Conservation (phyloP, 2,113 vertebrate species). For the Carassius carassius region DNA sequence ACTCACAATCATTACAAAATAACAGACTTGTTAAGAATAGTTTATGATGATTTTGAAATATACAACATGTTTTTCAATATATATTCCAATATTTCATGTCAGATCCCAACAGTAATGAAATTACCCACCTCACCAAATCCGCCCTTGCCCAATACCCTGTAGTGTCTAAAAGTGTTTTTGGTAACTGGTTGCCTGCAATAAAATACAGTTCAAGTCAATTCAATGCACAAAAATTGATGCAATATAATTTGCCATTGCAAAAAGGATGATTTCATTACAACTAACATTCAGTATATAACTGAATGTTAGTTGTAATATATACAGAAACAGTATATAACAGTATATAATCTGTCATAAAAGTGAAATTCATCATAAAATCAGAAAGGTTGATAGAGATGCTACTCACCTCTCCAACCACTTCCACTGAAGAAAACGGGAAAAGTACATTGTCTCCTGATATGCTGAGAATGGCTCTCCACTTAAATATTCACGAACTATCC, state of each 20-base stretch:
- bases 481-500: constrained; percentile 81
- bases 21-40: neutral
- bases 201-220: constrained; percentile 45
- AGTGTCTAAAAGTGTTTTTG: constrained; percentile 88
- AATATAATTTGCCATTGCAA: neutral
- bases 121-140: constrained; percentile 85
- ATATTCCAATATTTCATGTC: neutral
- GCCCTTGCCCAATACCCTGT: constrained; percentile 87
- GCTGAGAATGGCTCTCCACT: constrained; percentile 80
- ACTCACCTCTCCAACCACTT: constrained; percentile 86
- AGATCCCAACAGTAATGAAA: neutral
- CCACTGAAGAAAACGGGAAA: constrained; percentile 91
- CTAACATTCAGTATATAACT: neutral
- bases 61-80: neutral
- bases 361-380: neutral
- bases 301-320: too few relatives aligned
- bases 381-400: neutral
- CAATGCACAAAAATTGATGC: constrained; percentile 45
- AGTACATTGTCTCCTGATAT: constrained; percentile 87
- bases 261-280: neutral
- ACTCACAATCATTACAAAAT: neutral
- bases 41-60: neutral
- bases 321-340: neutral
- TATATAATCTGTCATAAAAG: neutral
- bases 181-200: constrained; percentile 82